Percentiles rank a stretch among this genome's conserved stretches.
phyloP scores from a whole-genome alignment of 2,113 vertebrate genomes.

The Cygnus atratus region DNA sequence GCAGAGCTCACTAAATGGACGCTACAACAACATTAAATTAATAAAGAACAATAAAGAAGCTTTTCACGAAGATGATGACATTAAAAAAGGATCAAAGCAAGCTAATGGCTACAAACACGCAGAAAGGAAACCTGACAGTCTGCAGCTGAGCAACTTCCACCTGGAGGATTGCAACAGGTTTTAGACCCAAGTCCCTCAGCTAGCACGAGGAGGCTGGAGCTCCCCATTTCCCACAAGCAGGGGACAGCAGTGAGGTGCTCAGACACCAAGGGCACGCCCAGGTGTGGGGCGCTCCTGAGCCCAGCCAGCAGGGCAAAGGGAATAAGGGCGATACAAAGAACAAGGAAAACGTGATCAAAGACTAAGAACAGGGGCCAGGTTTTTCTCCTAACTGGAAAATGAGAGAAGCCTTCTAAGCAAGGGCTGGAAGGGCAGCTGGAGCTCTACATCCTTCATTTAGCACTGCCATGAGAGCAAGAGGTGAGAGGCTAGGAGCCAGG shows the following conservation, averaged over 20 bases:
- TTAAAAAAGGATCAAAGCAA: not conserved
- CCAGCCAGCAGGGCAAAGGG: not conserved
- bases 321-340: not conserved
- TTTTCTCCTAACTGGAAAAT: not conserved
- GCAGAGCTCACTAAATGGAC: not conserved
- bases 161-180: not conserved
- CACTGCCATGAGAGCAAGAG: not conserved
- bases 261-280: not conserved
- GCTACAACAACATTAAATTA: not conserved
- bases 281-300: not conserved
- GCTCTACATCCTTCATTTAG: too few species aligned
- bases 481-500: not conserved
- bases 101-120: accelerated
- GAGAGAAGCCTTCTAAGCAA: not conserved
- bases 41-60: not conserved
- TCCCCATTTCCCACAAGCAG: not conserved
- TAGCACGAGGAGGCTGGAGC: not conserved
- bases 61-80: not conserved
- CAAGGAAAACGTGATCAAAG: not conserved
- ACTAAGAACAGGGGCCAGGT: not conserved
- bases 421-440: not conserved
- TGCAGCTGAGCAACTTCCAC: not conserved
- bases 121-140: not conserved
- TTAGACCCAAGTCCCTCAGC: not conserved
- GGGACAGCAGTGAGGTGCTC: not conserved